Evolutionary conservation across 2,113 vertebrate species (phyloP).

Genomic region (Pituophis catenifer): DNA sequence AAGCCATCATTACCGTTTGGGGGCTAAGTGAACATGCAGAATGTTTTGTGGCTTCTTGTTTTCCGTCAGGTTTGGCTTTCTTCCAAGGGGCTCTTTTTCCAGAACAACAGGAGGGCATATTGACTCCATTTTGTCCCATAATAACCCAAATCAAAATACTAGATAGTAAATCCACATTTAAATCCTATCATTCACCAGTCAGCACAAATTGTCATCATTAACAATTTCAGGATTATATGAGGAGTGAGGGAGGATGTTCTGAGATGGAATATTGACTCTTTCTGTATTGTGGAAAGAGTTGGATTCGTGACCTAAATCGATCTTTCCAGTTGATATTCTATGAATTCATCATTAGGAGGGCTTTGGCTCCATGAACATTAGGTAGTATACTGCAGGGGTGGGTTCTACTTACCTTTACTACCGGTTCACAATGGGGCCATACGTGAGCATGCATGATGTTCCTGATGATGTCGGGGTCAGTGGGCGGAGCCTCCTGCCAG

Average conservation of each 20-base stretch:
- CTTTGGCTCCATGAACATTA: neutral
- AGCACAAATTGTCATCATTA: neutral
- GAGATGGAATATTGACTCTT: neutral
- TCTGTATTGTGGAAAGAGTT: neutral
- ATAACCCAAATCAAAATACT: neutral
- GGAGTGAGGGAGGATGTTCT: neutral
- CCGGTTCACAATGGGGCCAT: too few species aligned
- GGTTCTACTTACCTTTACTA: too few species aligned
- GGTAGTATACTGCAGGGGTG: neutral
- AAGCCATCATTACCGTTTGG: neutral
- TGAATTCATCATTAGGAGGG: neutral
- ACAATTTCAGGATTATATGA: neutral
- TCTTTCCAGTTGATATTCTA: neutral
- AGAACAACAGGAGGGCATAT: neutral
- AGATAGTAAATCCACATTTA: neutral
- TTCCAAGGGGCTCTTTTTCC: neutral
- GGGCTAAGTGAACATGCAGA: neutral
- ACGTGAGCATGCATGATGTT: too few species aligned
- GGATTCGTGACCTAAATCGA: neutral
- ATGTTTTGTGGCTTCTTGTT: neutral
- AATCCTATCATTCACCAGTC: neutral
- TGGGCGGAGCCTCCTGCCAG: too few species aligned
- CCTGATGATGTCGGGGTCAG: too few species aligned
- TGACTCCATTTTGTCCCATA: neutral
- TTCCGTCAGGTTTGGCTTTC: neutral